Percentiles rank a stretch among this genome's conserved stretches.
Evolutionary conservation across 2,888 invertebrate species (phyloP).

Genomic region (Acrobasis suavella): DNA sequence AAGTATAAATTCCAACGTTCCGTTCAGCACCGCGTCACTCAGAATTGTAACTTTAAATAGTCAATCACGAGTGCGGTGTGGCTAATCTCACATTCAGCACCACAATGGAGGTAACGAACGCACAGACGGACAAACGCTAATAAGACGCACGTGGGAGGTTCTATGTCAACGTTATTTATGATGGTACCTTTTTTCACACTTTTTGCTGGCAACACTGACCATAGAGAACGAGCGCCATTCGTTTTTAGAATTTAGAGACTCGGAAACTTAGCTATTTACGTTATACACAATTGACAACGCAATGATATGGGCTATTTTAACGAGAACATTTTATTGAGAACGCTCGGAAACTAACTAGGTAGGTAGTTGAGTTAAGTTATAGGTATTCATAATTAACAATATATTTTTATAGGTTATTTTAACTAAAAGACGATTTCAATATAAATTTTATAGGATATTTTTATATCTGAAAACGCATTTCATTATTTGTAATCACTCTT

Average conservation of each 20-base stretch:
- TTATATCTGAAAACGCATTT: neutral
- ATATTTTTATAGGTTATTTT: too few relatives aligned
- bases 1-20: slow-evolving; percentile 35
- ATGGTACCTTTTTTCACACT: slow-evolving; percentile 61
- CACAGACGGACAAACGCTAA: slow-evolving; percentile 77
- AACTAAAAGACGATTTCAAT: neutral
- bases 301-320: too few relatives aligned
- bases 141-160: slow-evolving; percentile 79
- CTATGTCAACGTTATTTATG: slow-evolving; percentile 81
- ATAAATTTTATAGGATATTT: neutral
- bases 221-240: slow-evolving; percentile 27
- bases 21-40: slow-evolving; percentile 63
- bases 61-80: slow-evolving; percentile 78
- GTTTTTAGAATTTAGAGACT: slow-evolving; percentile 35
- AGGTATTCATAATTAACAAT: too few relatives aligned
- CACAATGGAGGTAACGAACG: slow-evolving; percentile 81
- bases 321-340: too few relatives aligned
- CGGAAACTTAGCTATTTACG: neutral
- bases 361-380: too few relatives aligned
- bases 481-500: slow-evolving; percentile 6
- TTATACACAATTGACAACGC: too few relatives aligned
- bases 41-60: slow-evolving; percentile 75
- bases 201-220: slow-evolving; percentile 53
- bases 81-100: slow-evolving; percentile 77
- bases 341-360: too few relatives aligned